These are phyloP conservation scores for Ormyrus thymus DNA, from an alignment of 2,888 invertebrate genomes.

Conservation along the genomic window DNA sequence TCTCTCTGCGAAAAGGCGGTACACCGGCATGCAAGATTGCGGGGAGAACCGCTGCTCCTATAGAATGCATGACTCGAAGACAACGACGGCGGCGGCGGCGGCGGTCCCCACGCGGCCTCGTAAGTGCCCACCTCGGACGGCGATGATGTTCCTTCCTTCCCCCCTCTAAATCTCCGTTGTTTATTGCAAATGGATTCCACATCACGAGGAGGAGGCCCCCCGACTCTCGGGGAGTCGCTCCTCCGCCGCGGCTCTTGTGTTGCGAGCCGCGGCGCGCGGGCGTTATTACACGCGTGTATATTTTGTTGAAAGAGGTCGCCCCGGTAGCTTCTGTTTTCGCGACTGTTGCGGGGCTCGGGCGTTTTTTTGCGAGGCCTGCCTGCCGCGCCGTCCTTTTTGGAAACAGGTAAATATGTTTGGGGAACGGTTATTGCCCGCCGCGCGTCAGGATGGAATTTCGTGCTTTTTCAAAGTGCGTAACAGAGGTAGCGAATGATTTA, in stretches of 20 bases:
- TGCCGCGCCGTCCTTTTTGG: conserved; percentile 1
- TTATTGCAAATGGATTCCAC: conserved; percentile 75
- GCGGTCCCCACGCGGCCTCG: conserved; percentile 67
- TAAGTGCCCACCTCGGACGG: conserved; percentile 70
- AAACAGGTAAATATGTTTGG: conserved; percentile 26
- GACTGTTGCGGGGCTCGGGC: too few relatives aligned
- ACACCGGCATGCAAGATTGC: conserved; percentile 5
- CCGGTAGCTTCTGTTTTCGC: too few relatives aligned
- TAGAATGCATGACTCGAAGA: conserved; percentile 75
- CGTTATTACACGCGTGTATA: background rate
- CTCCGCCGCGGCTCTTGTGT: conserved; percentile 32
- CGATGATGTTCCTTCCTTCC: conserved; percentile 59
- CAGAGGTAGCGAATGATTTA: conserved; percentile 21
- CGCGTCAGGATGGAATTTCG: conserved; percentile 4
- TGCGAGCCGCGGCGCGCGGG: background rate
- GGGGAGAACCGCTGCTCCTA: conserved; percentile 60
- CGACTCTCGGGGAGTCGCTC: conserved; percentile 43
- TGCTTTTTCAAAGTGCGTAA: background rate
- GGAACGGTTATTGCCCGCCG: conserved; percentile 14
- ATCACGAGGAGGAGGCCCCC: conserved; percentile 68
- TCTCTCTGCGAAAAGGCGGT: background rate
- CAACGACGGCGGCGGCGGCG: conserved; percentile 60
- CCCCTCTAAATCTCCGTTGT: conserved; percentile 72
- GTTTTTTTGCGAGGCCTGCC: too few relatives aligned
- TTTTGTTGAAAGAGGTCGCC: background rate